Conservation (phyloP, 2,797 vertebrate species). For the Clarias fuscus region DNA sequence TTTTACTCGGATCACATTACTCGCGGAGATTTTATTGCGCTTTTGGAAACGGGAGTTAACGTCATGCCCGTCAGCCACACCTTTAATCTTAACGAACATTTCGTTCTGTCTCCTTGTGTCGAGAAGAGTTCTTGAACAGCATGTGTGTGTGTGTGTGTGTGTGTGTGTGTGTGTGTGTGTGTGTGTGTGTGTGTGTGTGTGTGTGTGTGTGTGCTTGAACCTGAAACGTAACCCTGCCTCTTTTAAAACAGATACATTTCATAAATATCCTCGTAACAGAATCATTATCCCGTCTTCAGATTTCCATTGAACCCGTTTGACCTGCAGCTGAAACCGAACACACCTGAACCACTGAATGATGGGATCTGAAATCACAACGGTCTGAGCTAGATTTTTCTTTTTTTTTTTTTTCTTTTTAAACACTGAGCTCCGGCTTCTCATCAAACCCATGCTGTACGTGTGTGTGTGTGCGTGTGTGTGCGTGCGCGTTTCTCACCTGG, state of each 20-base stretch:
- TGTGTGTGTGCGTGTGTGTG: too few relatives aligned
- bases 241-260: neutral
- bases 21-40: neutral
- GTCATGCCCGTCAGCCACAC: neutral
- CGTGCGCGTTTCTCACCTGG: slow-evolving; percentile 78
- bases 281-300: too few relatives aligned
- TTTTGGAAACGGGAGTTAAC: neutral
- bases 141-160: neutral
- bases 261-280: neutral
- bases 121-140: neutral
- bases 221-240: neutral
- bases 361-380: neutral
- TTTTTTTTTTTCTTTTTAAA: neutral
- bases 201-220: neutral
- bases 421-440: neutral
- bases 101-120: neutral
- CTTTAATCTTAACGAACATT: neutral
- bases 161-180: too few relatives aligned
- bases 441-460: neutral
- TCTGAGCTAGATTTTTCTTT: neutral
- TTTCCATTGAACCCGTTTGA: neutral
- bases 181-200: neutral
- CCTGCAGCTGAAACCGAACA: neutral
- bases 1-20: neutral
- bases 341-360: neutral